These are phyloP conservation scores for Lamellibrachia columna DNA, from an alignment of 2,888 invertebrate genomes.

Conservation along the genomic window DNA sequence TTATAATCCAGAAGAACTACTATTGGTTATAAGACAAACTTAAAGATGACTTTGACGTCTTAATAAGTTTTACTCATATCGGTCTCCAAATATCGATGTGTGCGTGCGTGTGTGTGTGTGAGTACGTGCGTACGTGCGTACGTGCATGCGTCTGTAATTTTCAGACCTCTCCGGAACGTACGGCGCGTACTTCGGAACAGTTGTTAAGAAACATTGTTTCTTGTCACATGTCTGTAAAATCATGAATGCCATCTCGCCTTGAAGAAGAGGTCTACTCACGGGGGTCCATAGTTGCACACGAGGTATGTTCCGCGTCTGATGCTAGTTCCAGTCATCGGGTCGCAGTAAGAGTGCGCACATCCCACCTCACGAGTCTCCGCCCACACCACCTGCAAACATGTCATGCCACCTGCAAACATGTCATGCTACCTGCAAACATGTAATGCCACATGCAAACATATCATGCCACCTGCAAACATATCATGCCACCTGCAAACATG, in stretches of 20 bases:
- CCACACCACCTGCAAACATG: slow-evolving; percentile 19
- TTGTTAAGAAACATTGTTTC: neutral
- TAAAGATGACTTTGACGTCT: too few relatives aligned
- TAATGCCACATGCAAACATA: neutral
- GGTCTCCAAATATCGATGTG: too few relatives aligned
- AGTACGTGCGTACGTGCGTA: too few relatives aligned
- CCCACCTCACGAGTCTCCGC: slow-evolving; percentile 17
- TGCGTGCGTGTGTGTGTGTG: too few relatives aligned
- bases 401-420: neutral
- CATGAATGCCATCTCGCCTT: neutral
- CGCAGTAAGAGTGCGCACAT: neutral
- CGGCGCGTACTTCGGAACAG: neutral
- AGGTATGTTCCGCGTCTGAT: neutral
- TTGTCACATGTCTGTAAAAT: neutral
- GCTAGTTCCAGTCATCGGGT: neutral
- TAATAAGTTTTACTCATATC: too few relatives aligned
- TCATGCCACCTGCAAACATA: neutral
- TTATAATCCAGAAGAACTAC: too few relatives aligned
- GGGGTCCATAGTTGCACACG: slow-evolving; percentile 18
- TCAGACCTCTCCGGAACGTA: neutral
- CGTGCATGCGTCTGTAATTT: too few relatives aligned
- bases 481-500: too few relatives aligned
- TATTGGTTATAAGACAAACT: too few relatives aligned
- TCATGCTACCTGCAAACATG: neutral
- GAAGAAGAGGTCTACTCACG: slow-evolving; percentile 9